A percentile compares a stretch with the other conserved stretches of the same genome.
Conservation (phyloP, 2,888 invertebrate genomes). For the Clusia tigrina region DNA sequence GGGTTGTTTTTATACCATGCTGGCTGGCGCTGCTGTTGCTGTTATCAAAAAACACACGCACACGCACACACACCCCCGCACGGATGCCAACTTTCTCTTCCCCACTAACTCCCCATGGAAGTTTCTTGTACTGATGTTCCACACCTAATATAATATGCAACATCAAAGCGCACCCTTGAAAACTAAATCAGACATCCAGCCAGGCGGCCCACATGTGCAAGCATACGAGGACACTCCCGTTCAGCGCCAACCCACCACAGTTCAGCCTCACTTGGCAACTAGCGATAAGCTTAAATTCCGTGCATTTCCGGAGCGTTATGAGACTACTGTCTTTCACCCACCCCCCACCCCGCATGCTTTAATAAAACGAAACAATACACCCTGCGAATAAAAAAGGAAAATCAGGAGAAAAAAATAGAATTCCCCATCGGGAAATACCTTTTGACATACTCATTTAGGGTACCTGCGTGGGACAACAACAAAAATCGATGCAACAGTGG, state of each 20-base stretch:
- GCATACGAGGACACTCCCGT: neutral
- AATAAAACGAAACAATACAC: too few species aligned
- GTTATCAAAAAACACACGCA: neutral
- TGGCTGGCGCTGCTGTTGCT: neutral
- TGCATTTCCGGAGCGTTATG: conserved; percentile 7
- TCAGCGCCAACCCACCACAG: neutral
- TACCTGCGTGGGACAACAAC: neutral
- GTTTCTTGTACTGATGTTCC: neutral
- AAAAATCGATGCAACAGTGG: neutral
- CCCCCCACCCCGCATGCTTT: too few species aligned
- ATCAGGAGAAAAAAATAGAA: neutral
- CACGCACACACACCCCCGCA: neutral
- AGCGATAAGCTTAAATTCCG: neutral
- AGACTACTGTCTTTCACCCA: too few species aligned
- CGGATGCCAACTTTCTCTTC: neutral
- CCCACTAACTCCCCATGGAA: neutral
- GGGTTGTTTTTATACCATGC: neutral
- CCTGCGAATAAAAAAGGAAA: too few species aligned
- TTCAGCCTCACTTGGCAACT: neutral
- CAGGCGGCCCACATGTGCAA: neutral
- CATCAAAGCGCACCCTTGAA: conserved; percentile 5
- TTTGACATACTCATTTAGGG: neutral
- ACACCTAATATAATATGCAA: conserved; percentile 3
- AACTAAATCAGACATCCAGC: neutral
- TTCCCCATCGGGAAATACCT: neutral